These are phyloP conservation scores for Chrysina gloriosa DNA, from an alignment of 2,888 invertebrate species.

Conservation along the genomic window DNA sequence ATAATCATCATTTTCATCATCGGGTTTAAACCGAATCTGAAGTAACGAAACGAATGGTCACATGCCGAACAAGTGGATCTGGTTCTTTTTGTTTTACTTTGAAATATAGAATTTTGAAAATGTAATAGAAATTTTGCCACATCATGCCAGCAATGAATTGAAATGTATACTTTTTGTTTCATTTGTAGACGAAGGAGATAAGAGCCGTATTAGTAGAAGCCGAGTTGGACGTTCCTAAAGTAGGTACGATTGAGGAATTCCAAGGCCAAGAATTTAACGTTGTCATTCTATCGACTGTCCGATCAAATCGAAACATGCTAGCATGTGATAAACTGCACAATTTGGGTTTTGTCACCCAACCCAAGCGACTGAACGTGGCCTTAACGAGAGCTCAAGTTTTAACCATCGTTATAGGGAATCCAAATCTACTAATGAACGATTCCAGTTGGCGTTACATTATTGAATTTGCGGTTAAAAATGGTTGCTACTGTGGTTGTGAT, in stretches of 20 bases:
- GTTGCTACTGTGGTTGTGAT: conserved; percentile 79
- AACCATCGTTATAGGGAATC: conserved; percentile 86
- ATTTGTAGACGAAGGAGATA: conserved; percentile 72
- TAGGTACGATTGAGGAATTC: conserved; percentile 88
- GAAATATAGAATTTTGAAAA: no score
- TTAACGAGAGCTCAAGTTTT: conserved; percentile 86
- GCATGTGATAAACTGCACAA: conserved; percentile 66
- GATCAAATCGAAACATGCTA: conserved; percentile 66
- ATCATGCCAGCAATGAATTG: no score
- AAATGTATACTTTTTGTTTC: neutral
- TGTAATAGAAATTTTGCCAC: no score
- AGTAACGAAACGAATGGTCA: no score
- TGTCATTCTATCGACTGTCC: conserved; percentile 79
- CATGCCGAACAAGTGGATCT: no score
- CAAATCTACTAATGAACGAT: conserved; percentile 75
- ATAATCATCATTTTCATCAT: no score
- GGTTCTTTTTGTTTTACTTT: no score
- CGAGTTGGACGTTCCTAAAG: conserved; percentile 71
- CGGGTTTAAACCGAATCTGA: no score
- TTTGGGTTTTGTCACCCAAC: conserved; percentile 80
- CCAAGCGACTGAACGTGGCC: conserved; percentile 89
- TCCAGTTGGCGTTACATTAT: conserved; percentile 76
- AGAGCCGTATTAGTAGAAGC: conserved; percentile 67
- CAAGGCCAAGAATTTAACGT: conserved; percentile 84
- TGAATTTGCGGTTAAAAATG: conserved; percentile 71